Conservation (phyloP, 2,888 invertebrate species). For the Ischnura elegans region DNA sequence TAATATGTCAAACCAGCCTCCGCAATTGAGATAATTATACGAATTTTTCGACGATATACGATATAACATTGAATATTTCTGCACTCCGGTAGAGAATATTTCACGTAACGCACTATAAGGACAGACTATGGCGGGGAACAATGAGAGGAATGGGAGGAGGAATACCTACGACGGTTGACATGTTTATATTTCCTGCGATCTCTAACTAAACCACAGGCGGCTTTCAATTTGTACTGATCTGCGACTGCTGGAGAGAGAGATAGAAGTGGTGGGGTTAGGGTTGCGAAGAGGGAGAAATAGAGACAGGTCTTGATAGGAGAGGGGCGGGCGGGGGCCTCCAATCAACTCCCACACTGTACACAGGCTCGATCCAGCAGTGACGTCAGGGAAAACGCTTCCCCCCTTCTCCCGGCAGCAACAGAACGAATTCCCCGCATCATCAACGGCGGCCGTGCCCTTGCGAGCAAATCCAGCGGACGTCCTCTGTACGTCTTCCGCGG, state of each 20-base stretch:
- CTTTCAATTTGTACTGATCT: too few relatives aligned
- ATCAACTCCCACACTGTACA: not conserved
- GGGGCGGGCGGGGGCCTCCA: not conserved
- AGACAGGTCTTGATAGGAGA: not conserved
- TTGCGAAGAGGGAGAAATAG: not conserved
- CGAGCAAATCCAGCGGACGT: not conserved
- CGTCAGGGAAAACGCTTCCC: not conserved
- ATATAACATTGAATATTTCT: too few relatives aligned
- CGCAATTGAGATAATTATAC: too few relatives aligned
- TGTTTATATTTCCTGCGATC: too few relatives aligned
- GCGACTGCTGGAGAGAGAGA: not conserved
- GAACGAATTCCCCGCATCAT: not conserved
- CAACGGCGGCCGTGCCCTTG: slow-evolving; percentile 11
- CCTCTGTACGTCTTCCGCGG: not conserved
- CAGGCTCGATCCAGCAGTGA: not conserved
- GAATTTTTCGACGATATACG: too few relatives aligned
- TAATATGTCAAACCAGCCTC: too few relatives aligned
- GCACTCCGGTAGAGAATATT: too few relatives aligned
- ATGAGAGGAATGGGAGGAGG: too few relatives aligned
- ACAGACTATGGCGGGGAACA: too few relatives aligned
- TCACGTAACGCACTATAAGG: too few relatives aligned
- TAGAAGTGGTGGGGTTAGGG: not conserved
- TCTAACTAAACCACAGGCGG: too few relatives aligned
- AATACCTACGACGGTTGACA: too few relatives aligned
- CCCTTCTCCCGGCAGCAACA: not conserved